Conservation (phyloP, 2,888 invertebrate genomes). For the Hyalella azteca region DNA sequence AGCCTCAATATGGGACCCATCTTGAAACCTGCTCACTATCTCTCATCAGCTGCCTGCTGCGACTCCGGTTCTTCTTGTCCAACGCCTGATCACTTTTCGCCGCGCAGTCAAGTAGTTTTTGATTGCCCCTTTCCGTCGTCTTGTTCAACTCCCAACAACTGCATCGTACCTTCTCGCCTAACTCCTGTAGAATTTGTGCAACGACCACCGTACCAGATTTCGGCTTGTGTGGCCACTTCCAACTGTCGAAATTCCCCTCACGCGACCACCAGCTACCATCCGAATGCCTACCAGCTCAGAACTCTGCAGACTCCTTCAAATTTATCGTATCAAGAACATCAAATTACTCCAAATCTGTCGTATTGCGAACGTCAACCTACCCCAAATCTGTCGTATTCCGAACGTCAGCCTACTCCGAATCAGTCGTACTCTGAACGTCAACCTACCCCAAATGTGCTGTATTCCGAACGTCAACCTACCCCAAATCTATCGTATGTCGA, state of each 20-base stretch:
- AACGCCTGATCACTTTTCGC: neutral
- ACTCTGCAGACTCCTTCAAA: neutral
- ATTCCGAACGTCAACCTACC: too few species aligned
- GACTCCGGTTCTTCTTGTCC: neutral
- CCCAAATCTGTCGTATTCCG: too few species aligned
- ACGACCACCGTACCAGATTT: neutral
- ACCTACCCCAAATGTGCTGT: neutral
- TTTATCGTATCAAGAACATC: neutral
- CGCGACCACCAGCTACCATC: neutral
- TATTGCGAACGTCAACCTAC: too few species aligned
- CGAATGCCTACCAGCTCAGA: neutral
- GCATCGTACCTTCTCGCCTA: neutral
- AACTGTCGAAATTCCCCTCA: neutral
- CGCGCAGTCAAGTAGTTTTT: neutral
- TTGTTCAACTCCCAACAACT: slow-evolving; percentile 24
- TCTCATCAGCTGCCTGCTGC: neutral
- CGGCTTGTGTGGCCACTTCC: neutral
- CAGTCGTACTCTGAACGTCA: too few species aligned
- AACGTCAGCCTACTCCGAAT: too few species aligned
- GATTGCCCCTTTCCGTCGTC: neutral
- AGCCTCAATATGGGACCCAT: neutral
- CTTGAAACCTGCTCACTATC: neutral
- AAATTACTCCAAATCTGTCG: neutral
- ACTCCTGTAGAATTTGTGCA: slow-evolving; percentile 3
- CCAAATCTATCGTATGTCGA: too few species aligned